Percentiles rank a stretch among this genome's conserved stretches.
Conservation (phyloP, 2,888 invertebrate species). For the Dryococelus australis region DNA sequence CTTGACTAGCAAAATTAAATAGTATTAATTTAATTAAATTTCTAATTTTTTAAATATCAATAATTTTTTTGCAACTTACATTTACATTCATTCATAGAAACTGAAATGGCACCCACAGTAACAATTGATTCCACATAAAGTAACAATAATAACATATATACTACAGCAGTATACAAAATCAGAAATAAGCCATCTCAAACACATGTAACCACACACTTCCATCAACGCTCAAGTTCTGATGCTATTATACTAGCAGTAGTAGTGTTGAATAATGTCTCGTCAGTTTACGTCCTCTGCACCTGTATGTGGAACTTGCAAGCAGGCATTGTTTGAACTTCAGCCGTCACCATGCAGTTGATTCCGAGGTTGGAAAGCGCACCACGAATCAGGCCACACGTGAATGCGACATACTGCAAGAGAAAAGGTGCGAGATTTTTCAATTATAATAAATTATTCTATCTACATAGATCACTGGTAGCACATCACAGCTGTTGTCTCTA, state of each 20-base stretch:
- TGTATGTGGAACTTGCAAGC: constrained; percentile 92
- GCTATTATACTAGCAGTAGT: background rate
- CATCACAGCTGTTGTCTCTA: too few species aligned
- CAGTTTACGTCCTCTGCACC: constrained; percentile 72
- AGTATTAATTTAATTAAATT: too few species aligned
- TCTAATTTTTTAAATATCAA: too few species aligned
- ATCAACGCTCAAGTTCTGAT: background rate
- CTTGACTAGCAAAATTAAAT: too few species aligned
- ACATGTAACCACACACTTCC: background rate
- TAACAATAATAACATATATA: constrained; percentile 51
- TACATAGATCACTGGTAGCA: too few species aligned
- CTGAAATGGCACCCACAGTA: too few species aligned
- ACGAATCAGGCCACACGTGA: constrained; percentile 94
- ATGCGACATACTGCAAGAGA: constrained; percentile 79
- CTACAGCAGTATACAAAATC: background rate
- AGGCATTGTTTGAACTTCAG: constrained; percentile 92
- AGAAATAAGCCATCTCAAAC: too few species aligned
- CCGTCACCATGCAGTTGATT: constrained; percentile 92
- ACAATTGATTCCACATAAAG: too few species aligned
- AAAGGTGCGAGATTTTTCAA: constrained; percentile 30
- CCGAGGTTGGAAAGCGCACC: constrained; percentile 96
- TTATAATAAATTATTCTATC: too few species aligned
- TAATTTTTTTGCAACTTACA: too few species aligned
- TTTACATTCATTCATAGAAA: too few species aligned
- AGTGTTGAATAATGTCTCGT: background rate